Conservation (phyloP, 2,113 vertebrate species). For the Dasyprocta punctata region DNA sequence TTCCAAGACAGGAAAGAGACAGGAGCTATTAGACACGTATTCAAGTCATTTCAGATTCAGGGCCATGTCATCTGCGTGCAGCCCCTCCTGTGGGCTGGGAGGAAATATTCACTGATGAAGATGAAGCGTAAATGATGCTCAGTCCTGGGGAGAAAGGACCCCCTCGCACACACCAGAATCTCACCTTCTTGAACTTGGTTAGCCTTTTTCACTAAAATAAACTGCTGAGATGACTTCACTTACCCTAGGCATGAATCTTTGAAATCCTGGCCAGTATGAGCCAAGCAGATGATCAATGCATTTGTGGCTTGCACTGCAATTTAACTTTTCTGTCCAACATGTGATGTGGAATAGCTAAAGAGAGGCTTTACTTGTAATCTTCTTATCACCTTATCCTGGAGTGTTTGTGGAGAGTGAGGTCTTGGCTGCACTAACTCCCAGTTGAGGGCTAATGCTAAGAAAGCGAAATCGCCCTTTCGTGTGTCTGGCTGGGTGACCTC, state of each 20-base stretch:
- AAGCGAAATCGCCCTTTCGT: conserved; percentile 81
- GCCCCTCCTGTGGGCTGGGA: not conserved
- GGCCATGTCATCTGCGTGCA: not conserved
- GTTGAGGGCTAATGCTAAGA: conserved; percentile 84
- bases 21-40: not conserved
- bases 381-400: conserved; percentile 89
- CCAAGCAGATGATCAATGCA: conserved; percentile 86
- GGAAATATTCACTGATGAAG: not conserved
- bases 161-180: conserved; percentile 17
- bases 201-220: conserved; percentile 85
- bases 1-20: not conserved
- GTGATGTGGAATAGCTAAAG: conserved; percentile 87
- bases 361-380: conserved; percentile 91
- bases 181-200: conserved; percentile 82
- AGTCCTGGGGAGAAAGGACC: not conserved
- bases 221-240: conserved; percentile 86
- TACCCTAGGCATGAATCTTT: conserved; percentile 84
- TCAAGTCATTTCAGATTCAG: not conserved
- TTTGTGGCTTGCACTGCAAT: conserved; percentile 85
- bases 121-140: not conserved
- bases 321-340: conserved; percentile 88
- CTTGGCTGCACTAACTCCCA: conserved; percentile 70
- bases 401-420: conserved; percentile 85
- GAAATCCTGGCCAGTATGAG: conserved; percentile 82
- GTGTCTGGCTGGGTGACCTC: conserved; percentile 73